Evolutionary conservation across 2,113 vertebrate species (phyloP).

Genomic region (Machaerirhynchus nigripectus): DNA sequence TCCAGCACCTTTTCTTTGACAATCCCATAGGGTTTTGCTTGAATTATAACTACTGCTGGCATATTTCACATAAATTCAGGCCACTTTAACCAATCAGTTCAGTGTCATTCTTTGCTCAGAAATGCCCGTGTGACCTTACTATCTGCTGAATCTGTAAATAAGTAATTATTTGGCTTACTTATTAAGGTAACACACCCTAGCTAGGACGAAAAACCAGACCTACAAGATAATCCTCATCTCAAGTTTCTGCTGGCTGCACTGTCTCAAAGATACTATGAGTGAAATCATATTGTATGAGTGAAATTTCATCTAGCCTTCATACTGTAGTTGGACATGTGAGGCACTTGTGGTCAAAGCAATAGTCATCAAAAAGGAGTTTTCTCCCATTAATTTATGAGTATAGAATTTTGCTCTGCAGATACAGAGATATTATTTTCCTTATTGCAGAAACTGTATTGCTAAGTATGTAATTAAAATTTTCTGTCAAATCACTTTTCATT

Average conservation of each 20-base stretch:
- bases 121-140: conserved; percentile 54
- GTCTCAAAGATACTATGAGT: background rate
- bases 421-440: background rate
- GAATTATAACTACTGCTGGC: background rate
- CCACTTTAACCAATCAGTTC: background rate
- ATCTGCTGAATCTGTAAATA: conserved; percentile 71
- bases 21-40: background rate
- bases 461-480: background rate
- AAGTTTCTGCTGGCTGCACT: conserved; percentile 45
- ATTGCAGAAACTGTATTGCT: background rate
- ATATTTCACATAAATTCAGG: background rate
- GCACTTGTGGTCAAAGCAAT: background rate
- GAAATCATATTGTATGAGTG: background rate
- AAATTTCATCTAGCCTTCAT: background rate
- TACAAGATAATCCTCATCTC: conserved; percentile 66
- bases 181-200: conserved; percentile 70
- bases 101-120: conserved; percentile 8
- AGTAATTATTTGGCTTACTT: conserved; percentile 73
- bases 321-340: background rate
- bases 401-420: background rate
- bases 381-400: background rate
- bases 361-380: background rate
- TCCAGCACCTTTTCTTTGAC: background rate
- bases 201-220: conserved; percentile 68
- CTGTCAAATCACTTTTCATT: background rate